Evolutionary conservation across 2,888 invertebrate species (phyloP).

Genomic region (Nowickia ferox): DNA sequence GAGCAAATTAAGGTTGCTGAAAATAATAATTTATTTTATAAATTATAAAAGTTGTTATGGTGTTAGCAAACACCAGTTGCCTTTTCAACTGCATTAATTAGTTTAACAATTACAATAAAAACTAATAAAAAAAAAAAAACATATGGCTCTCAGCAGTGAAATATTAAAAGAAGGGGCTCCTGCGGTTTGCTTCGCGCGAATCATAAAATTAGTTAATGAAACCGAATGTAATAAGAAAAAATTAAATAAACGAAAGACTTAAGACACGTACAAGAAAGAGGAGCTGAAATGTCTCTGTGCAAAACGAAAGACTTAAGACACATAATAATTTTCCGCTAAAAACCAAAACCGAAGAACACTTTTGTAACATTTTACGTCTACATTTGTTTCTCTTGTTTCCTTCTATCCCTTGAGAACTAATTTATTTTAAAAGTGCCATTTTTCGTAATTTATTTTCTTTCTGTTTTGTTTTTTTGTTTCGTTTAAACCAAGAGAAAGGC

Average conservation of each 20-base stretch:
- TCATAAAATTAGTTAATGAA: slow-evolving; percentile 18
- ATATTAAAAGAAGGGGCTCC: not conserved
- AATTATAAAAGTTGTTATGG: not conserved
- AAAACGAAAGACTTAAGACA: slow-evolving; percentile 60
- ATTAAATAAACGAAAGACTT: not conserved
- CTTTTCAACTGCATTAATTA: slow-evolving; percentile 17
- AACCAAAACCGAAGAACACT: not conserved
- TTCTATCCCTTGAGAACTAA: slow-evolving; percentile 66
- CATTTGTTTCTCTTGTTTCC: not conserved
- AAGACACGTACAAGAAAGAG: not conserved
- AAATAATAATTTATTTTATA: not conserved
- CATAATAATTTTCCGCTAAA: not conserved
- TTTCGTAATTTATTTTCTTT: slow-evolving; percentile 18
- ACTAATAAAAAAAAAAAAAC: not conserved
- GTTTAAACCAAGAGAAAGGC: slow-evolving; percentile 48
- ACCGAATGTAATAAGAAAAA: not conserved
- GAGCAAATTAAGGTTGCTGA: slow-evolving; percentile 24
- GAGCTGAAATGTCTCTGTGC: not conserved
- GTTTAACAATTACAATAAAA: slow-evolving; percentile 1
- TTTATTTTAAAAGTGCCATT: slow-evolving; percentile 50
- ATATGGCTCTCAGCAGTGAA: not conserved
- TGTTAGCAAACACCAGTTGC: not conserved
- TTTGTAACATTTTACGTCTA: not conserved
- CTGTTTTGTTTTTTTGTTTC: slow-evolving; percentile 3
- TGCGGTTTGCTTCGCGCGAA: not conserved